phyloP scores from a whole-genome alignment of 2,113 vertebrate species.

The Natator depressus region DNA sequence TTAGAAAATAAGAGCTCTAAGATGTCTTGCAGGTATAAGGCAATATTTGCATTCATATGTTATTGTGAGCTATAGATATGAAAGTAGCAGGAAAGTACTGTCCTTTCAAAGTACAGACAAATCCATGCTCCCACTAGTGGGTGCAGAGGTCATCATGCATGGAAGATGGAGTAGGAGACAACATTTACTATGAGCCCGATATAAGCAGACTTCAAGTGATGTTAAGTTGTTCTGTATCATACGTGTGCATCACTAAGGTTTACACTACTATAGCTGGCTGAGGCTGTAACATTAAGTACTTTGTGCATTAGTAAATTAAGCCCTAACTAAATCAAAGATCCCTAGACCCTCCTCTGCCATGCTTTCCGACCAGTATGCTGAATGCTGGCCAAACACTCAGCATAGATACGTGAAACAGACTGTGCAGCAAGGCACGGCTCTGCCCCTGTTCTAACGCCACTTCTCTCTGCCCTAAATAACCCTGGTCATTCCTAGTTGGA shows the following conservation, averaged over 20 bases:
- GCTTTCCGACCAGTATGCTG: neutral
- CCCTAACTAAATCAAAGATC: rapidly evolving
- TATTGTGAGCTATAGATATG: neutral
- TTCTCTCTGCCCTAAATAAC: neutral
- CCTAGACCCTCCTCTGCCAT: neutral
- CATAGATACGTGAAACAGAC: neutral
- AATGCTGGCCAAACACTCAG: neutral
- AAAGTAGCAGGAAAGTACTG: neutral
- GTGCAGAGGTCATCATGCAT: neutral
- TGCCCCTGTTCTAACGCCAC: neutral
- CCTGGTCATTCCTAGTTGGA: rapidly evolving
- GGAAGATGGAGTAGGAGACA: neutral
- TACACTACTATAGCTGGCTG: neutral
- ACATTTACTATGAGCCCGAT: neutral
- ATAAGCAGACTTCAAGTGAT: neutral
- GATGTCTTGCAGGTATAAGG: neutral
- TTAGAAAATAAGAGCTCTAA: neutral
- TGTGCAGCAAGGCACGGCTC: rapidly evolving
- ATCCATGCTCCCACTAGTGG: rapidly evolving
- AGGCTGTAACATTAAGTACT: neutral
- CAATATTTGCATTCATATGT: neutral
- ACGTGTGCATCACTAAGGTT: neutral
- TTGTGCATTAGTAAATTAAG: neutral
- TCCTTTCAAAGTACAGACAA: neutral
- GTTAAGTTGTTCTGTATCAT: neutral